Evolutionary conservation across 2,888 invertebrate species (phyloP), one percentile per base, ranked within the genome.

Genomic region (Conistra vaccinii): DNA sequence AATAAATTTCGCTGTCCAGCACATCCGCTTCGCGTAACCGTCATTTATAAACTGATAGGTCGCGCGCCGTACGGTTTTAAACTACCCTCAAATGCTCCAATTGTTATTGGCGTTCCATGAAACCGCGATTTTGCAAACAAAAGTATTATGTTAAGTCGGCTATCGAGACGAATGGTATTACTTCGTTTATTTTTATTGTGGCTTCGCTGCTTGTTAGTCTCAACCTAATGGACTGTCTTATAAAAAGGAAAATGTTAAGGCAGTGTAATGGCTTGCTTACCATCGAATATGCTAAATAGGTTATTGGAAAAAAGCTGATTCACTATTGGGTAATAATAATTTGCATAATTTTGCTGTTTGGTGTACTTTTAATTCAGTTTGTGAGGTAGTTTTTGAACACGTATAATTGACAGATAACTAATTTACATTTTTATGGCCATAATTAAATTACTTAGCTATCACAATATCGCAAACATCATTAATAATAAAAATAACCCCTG

Each of bases 11-110:
- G 45, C 68, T 76, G 71, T 76, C 84, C 80, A 78, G 84, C 81
- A 88, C 87, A 88, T 90, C 87, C 83, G 81, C 85, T 78, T 92
- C 80, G 91, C 92, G 91, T 92, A 91, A 89, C 89, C 48, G 75
- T 55, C 74, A 69, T 75, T 65, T 78, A 87, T 89, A 87, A 87
- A 90, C 86, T 88, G 84, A 85, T 70, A 69, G 69, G 69, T 76
- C 83, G 80, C 63, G 78, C 75, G 70, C 72, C 76, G 76, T 67
- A 78, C 67, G 78, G 65, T 76, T 84, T 78, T 76, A 84, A 69
- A 87, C 85, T 88, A 88, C 87, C 87, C 85, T 83, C 89, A 81
- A 89, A 89, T 78, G 69, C 77, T 85, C 75, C 83, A 85, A 88
- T 89, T 88, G 85, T 83, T 87, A 85, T 85, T 83, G 80, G 84